Evolutionary conservation across 1,140 invertebrate genomes (phyloP), one percentile per base, ranked within the genome.

Genomic region (Bradynema listronoti): DNA sequence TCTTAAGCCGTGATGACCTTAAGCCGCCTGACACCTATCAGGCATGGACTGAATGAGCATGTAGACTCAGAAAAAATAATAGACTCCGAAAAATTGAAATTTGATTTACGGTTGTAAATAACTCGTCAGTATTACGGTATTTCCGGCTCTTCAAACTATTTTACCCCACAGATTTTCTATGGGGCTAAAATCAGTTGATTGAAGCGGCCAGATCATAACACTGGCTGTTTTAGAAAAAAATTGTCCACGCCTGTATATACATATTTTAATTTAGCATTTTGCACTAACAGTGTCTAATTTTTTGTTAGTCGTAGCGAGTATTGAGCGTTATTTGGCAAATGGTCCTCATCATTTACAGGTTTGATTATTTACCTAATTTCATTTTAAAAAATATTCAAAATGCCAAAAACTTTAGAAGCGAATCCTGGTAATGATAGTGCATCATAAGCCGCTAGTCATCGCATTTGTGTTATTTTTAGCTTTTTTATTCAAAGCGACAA

Each of bases 201-300:
- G n/a, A n/a, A n/a, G n/a, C n/a, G n/a, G n/a, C n/a, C n/a, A n/a
- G n/a, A n/a, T n/a, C n/a, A n/a, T n/a, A n/a, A n/a, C n/a, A n/a
- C n/a, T n/a, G 36, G 36, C 36, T 14, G 19, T 19, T 39, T 39
- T 39, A 14, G 36, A 39, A 39, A 19, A 19, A 19, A 39, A 39
- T 14, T 19, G 36, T 19, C n/a, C n/a, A 39, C 14, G 36, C 14
- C 36, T 39, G 36, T 14, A 39, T 39, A 39, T 39, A 14, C 36
- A 39, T 14, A 39, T 19, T 19, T 39, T 14, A 19, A 39, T 62
- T 19, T 24, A 68, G 61, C 68, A 70, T 25, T 73, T 70, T 51
- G 68, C 68, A 2, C 25, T 70, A 43, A 70, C 71, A 9, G 68
- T 71, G 4, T 69, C 69, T 7, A 70, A 70, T 53, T 73, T 71